phyloP scores from a whole-genome alignment of 2,113 vertebrate species.

The Rhineura floridana region DNA sequence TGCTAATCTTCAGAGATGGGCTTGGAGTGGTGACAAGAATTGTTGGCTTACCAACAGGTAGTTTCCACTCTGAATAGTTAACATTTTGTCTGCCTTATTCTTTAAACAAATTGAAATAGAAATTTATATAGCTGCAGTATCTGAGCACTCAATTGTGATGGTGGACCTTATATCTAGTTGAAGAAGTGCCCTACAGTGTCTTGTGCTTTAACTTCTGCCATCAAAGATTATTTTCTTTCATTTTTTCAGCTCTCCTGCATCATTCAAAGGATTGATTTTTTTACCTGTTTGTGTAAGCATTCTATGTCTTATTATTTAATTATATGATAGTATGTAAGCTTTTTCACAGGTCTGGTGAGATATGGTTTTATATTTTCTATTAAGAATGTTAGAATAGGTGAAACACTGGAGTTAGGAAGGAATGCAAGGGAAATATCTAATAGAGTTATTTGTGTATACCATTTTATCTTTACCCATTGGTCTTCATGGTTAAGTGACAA shows the following conservation, averaged over 20 bases:
- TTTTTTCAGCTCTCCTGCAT: neutral
- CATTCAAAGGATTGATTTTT: neutral
- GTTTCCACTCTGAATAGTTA: neutral
- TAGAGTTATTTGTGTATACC: neutral
- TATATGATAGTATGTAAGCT: neutral
- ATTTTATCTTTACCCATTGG: conserved; percentile 1
- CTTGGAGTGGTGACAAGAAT: neutral
- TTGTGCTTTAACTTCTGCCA: conserved; percentile 13
- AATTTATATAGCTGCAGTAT: neutral
- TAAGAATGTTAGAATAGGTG: conserved; percentile 13
- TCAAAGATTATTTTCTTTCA: conserved; percentile 16
- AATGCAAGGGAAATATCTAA: conserved; percentile 6
- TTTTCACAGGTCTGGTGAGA: neutral
- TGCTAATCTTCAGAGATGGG: neutral
- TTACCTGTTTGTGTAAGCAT: conserved; percentile 16
- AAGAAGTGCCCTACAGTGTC: neutral
- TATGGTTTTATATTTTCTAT: conserved; percentile 16
- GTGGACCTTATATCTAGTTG: neutral
- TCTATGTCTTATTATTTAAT: conserved; percentile 12
- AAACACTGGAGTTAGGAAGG: conserved; percentile 4
- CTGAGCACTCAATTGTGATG: neutral
- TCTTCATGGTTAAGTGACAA: neutral
- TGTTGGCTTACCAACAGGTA: neutral
- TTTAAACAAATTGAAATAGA: neutral
- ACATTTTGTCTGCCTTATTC: neutral